Evolutionary conservation across 2,113 vertebrate genomes (phyloP).

Genomic region (Mustelus asterias): DNA sequence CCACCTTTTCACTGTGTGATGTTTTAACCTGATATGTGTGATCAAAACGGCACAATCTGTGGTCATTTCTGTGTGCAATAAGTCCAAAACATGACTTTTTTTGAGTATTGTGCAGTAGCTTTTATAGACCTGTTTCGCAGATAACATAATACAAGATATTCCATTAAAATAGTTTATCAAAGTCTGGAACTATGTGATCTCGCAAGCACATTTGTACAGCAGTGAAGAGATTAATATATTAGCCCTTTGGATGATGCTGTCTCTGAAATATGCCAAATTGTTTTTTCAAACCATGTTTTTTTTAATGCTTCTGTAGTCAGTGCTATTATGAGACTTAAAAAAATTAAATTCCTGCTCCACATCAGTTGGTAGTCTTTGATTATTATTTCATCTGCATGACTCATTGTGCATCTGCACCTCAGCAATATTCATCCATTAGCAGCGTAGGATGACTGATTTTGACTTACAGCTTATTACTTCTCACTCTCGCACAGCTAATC

Average conservation of each 20-base stretch:
- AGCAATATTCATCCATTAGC: not conserved
- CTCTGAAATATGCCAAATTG: slow-evolving; percentile 17
- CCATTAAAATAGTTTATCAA: slow-evolving; percentile 23
- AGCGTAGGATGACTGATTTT: not conserved
- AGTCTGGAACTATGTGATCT: not conserved
- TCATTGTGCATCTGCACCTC: not conserved
- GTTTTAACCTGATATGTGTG: not conserved
- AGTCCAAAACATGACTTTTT: not conserved
- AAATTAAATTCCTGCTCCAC: slow-evolving; percentile 41
- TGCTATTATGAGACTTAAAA: slow-evolving; percentile 51
- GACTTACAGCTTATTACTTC: not conserved
- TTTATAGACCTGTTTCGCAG: not conserved
- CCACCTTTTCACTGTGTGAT: slow-evolving; percentile 29
- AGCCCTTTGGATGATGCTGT: slow-evolving; percentile 12
- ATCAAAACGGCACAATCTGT: not conserved
- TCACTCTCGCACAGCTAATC: not conserved
- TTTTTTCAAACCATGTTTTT: not conserved
- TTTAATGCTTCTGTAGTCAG: slow-evolving; percentile 48
- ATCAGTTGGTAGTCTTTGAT: not conserved
- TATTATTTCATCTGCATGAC: not conserved
- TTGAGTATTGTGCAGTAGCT: not conserved
- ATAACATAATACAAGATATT: not conserved
- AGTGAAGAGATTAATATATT: slow-evolving; percentile 11
- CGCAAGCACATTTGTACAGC: not conserved
- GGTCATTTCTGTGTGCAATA: slow-evolving; percentile 14